These are phyloP conservation scores for Aphaenogaster ashmeadi DNA, from an alignment of 1,140 invertebrate species.

Conservation along the genomic window DNA sequence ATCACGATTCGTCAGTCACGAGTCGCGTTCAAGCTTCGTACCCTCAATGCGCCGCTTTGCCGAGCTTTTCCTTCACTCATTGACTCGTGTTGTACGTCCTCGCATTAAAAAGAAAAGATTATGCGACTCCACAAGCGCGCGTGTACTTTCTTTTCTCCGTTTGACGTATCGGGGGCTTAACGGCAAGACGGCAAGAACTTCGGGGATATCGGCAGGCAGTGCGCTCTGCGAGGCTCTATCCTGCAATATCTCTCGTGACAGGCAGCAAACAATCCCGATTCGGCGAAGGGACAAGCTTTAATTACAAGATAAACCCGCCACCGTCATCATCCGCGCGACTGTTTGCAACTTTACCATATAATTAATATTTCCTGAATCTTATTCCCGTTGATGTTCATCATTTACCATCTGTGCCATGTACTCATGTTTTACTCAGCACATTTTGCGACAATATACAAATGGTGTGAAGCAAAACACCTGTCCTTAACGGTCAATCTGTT, in stretches of 20 bases:
- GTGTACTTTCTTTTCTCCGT: constrained; percentile 63
- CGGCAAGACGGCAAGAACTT: constrained; percentile 59
- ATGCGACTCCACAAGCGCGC: constrained; percentile 53
- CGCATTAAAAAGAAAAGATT: constrained; percentile 58
- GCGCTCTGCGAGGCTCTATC: neutral
- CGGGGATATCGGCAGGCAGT: constrained; percentile 69
- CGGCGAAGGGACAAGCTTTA: constrained; percentile 7
- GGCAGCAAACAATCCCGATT: constrained; percentile 19
- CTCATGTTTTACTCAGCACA: neutral
- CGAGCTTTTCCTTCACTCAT: constrained; percentile 51
- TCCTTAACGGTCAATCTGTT: constrained; percentile 24
- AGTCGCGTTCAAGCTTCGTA: constrained; percentile 42
- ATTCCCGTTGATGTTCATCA: neutral
- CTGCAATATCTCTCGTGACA: constrained; percentile 44
- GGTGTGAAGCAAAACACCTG: constrained; percentile 17
- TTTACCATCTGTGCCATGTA: neutral
- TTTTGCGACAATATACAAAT: constrained; percentile 7
- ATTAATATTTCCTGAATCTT: neutral
- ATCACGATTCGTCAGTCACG: neutral
- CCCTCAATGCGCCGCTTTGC: constrained; percentile 57
- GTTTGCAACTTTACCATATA: neutral
- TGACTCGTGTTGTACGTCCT: constrained; percentile 46
- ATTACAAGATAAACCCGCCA: constrained; percentile 39
- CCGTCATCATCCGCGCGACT: constrained; percentile 6
- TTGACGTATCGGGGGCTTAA: constrained; percentile 58